Evolutionary conservation across 2,113 vertebrate genomes (phyloP).

Genomic region (Rhinichthys klamathensis): DNA sequence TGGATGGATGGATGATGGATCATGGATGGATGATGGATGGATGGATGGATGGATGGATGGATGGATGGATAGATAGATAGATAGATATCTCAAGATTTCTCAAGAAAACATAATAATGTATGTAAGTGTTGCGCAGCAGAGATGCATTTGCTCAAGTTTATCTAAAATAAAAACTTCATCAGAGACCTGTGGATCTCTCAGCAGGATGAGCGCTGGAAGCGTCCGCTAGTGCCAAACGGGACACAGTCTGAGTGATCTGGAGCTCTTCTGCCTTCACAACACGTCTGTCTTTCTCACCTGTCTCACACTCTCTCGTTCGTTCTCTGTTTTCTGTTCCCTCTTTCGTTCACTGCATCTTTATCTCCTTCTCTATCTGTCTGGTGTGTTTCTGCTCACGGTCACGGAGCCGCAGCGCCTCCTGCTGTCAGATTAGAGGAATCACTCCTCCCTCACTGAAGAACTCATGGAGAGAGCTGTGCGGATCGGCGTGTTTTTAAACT

Average conservation of each 20-base stretch:
- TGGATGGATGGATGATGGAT: no score
- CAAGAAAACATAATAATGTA: no score
- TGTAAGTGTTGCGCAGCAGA: background rate
- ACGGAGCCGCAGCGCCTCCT: background rate
- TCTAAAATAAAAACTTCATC: background rate
- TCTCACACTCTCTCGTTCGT: background rate
- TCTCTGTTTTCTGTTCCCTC: background rate
- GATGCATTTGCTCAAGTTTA: background rate
- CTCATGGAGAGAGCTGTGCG: background rate
- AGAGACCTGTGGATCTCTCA: conserved; percentile 5
- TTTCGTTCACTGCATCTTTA: background rate
- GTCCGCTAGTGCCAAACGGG: background rate
- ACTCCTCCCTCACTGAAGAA: background rate
- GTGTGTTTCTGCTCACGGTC: background rate
- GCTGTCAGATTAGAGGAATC: background rate
- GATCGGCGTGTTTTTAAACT: background rate
- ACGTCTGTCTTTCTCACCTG: conserved; percentile 1
- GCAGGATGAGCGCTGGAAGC: background rate
- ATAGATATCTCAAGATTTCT: background rate
- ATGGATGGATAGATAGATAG: background rate
- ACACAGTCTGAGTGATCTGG: background rate
- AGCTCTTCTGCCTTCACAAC: background rate
- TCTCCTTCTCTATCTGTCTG: background rate
- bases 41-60: no score
- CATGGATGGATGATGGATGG: no score